Conservation (phyloP, 2,797 vertebrate species). For the Syndactyla subalaris region DNA sequence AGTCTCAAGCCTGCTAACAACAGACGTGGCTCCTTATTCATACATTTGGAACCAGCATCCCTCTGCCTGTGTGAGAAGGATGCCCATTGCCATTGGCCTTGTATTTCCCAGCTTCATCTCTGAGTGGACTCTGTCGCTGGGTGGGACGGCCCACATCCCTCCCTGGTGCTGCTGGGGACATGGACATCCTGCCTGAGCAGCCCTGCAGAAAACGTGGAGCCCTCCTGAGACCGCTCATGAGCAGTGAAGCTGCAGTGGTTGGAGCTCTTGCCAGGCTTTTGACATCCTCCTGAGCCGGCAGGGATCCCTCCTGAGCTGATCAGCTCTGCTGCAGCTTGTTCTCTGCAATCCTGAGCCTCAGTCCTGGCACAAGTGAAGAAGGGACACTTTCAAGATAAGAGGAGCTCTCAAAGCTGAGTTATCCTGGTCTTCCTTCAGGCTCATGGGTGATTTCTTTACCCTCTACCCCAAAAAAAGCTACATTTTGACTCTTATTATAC, state of each 20-base stretch:
- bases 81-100: background rate
- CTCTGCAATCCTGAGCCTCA: background rate
- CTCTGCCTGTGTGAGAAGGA: background rate
- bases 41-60: background rate
- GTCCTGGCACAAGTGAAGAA: background rate
- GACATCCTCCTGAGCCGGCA: background rate
- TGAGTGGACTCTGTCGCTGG: background rate
- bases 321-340: background rate
- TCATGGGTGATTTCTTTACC: background rate
- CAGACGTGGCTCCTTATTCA: rapidly evolving
- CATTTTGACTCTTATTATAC: background rate
- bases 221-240: background rate
- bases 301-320: background rate
- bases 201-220: background rate
- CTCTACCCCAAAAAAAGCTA: background rate
- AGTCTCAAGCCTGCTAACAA: background rate
- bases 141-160: background rate
- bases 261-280: rapidly evolving
- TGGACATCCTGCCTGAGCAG: background rate
- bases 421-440: background rate
- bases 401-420: background rate
- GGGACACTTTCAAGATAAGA: background rate
- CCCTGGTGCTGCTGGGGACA: rapidly evolving
- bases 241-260: background rate
- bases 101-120: background rate